These are phyloP conservation scores for Troides helena DNA, from an alignment of 2,888 invertebrate genomes.

Conservation along the genomic window DNA sequence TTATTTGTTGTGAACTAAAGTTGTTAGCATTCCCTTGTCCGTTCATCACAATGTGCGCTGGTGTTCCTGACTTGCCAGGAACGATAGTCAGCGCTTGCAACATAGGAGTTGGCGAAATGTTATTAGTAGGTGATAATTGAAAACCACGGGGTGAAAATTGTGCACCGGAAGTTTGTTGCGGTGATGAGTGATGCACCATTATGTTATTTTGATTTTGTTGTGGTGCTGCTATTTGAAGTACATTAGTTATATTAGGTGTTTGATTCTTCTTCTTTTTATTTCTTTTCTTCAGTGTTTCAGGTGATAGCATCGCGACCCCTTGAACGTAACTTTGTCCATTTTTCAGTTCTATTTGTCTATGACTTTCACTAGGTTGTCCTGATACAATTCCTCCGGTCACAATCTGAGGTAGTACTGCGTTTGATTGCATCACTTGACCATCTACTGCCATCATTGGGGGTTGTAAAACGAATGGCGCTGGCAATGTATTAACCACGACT, in stretches of 20 bases:
- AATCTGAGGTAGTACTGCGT: conserved; percentile 85
- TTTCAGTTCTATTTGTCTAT: conserved; percentile 80
- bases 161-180: conserved; percentile 70
- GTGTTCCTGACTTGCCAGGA: conserved; percentile 86
- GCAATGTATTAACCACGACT: conserved; percentile 89
- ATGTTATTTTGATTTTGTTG: conserved; percentile 83
- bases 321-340: conserved; percentile 63
- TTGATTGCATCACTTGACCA: conserved; percentile 84
- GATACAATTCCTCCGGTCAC: conserved; percentile 83
- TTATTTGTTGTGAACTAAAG: conserved; percentile 84
- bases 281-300: conserved; percentile 84
- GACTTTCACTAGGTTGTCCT: conserved; percentile 71
- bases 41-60: conserved; percentile 88
- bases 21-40: conserved; percentile 82
- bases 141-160: conserved; percentile 87
- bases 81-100: conserved; percentile 88
- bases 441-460: conserved; percentile 89
- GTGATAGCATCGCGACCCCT: conserved; percentile 81
- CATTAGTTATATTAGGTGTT: conserved; percentile 85
- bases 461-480: conserved; percentile 88
- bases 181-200: conserved; percentile 76
- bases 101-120: conserved; percentile 84
- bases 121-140: conserved; percentile 85
- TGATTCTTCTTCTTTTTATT: conserved; percentile 87
- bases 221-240: conserved; percentile 84